These are phyloP conservation scores for Spodoptera exigua DNA, from an alignment of 2,888 invertebrate genomes.

Conservation along the genomic window DNA sequence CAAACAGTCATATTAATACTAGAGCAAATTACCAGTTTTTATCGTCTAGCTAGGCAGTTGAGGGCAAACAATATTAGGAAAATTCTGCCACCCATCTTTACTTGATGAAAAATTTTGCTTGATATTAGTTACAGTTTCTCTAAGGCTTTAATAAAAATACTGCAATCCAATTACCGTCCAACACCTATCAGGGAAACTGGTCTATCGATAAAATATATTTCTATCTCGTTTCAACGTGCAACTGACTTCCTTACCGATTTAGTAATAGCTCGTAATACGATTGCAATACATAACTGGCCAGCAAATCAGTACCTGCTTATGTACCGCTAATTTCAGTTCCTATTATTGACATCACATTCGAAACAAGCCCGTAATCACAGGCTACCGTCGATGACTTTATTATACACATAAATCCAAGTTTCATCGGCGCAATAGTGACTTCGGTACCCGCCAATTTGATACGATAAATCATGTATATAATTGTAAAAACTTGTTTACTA, in stretches of 20 bases:
- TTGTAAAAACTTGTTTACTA: conserved; percentile 74
- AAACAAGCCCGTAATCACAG: conserved; percentile 56
- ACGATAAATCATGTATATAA: conserved; percentile 72
- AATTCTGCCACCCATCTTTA: too few relatives aligned
- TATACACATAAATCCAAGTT: conserved; percentile 55
- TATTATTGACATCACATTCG: conserved; percentile 46
- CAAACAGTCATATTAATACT: too few relatives aligned
- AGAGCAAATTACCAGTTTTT: too few relatives aligned
- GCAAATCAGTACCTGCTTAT: conserved; percentile 43
- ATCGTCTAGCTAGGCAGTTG: too few relatives aligned
- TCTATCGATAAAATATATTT: conserved; percentile 27
- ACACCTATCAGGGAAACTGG: conserved; percentile 7
- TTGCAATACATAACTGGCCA: conserved; percentile 42
- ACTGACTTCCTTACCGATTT: conserved; percentile 48
- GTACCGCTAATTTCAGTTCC: conserved; percentile 46
- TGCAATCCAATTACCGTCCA: background rate
- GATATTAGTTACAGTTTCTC: too few relatives aligned
- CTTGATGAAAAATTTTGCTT: too few relatives aligned
- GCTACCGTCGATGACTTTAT: conserved; percentile 58
- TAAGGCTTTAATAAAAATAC: too few relatives aligned
- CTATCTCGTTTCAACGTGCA: conserved; percentile 21
- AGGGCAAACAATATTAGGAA: too few relatives aligned
- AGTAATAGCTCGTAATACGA: conserved; percentile 44
- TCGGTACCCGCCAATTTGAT: conserved; percentile 64
- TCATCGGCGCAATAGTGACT: conserved; percentile 46